Evolutionary conservation across 2,888 invertebrate genomes (phyloP), one percentile per base, ranked within the genome.

Genomic region (Spatulosminthurus flaviceps): DNA sequence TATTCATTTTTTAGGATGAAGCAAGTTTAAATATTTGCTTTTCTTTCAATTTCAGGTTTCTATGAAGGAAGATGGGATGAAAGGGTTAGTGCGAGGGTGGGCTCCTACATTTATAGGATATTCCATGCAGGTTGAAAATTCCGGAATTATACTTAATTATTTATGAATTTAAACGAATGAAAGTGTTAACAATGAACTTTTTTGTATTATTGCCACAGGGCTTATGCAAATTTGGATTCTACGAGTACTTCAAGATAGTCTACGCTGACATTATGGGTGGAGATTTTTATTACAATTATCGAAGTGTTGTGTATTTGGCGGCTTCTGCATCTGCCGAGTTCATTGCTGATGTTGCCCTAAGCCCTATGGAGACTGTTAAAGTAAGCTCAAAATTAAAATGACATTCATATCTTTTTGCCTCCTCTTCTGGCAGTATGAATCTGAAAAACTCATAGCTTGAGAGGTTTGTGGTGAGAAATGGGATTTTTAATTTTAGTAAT

Each of bases 261-360:
- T 99, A 98, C 88, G 89, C 92, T 21, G 90, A 92, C 83, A 85
- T 94, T 79, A 87, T 96, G 82, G 97, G 97, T 79, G 97, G 97
- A 88, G 98, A 98, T 89, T 92, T 94, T 0, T 90, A 96, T 0
- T 99, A 94, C 89, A 88, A 93, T 19, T 98, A 94, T 90, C 92
- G 95, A 85, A 95, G 95, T 0, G 90, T 90, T 16, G 87, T 96
- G 71, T 99, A 98, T 87, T 89, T 99, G 85, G 94, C 94, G 60
- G 94, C 98, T 0, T 96, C 96, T 22, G 98, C 98, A 0, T 94
- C 96, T 0, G 98, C 98, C 13, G 98, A 98, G 89, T 98, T 98
- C 91, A 96, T 99, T 88, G 98, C 98, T 81, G 98, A 98, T 87
- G 96, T 99, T 87, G 95, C 96, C 22, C 90, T 99, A 81, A 94